Evolutionary conservation across 2,113 vertebrate genomes (phyloP), one percentile per base, ranked within the genome.

Genomic region (Naja naja): DNA sequence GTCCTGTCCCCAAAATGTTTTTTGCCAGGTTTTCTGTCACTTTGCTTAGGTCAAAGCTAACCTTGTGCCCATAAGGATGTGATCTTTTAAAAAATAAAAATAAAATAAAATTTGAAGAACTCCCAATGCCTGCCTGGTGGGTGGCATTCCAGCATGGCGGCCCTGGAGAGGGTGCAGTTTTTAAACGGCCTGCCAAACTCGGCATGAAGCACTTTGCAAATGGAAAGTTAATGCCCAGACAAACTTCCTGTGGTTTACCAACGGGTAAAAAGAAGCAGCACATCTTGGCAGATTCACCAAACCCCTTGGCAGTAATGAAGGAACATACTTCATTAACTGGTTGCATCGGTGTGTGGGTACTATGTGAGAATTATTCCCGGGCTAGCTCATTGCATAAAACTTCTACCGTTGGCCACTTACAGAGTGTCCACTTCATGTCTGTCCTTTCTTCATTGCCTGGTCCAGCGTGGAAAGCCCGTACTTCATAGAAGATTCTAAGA

Each of bases 11-110:
- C 9, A 27, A 27, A 88, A 87, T 95, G 93, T 95, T 96, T 3
- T 95, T 95, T 93, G 93, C 95, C 94, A 93, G 94, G 4, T 54
- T 88, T 74, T 27, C 56, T 27, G 45, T 27, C 90, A 93, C 96
- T 94, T 94, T 93, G 92, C 95, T 94, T 95, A 95, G 93, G 93
- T 95, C 93, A 87, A 93, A 92, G 1, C 55, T 85, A 92, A 91
- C 90, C 16, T 91, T 87, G 20, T 22, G 94, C 64, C 89, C 49
- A 88, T 81, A 0, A 60, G 87, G 58, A 93, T 60, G 47, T 60
- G 74, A 94, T 85, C 49, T 53, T 49, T 30, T 12, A 6, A 6
- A 7, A 6, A 47, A 47, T 7, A 47, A 49, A 2, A 49, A 49
- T 10, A 49, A 49, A 49, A 16, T 5, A 56, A 8, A 23, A 56